Conservation (phyloP, 1,140 invertebrate species). For the Trachymyrmex cornetzi region DNA sequence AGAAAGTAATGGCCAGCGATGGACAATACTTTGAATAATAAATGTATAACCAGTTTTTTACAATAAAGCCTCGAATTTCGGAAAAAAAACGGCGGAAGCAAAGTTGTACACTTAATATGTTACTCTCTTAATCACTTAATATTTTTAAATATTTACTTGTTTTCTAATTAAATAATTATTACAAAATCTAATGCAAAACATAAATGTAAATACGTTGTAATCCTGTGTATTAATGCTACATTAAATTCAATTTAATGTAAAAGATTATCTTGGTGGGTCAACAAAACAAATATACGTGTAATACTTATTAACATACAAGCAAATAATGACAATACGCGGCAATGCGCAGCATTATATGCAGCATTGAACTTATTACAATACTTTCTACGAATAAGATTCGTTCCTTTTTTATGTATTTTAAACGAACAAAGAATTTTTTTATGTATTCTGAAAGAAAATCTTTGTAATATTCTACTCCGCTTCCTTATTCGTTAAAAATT, state of each 20-base stretch:
- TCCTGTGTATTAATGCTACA: conserved; percentile 27
- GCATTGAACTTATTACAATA: not conserved
- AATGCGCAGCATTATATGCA: not conserved
- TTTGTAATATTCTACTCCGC: not conserved
- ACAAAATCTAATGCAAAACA: not conserved
- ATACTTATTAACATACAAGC: not conserved
- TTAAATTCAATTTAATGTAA: conserved; percentile 34
- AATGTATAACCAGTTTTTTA: too few species aligned
- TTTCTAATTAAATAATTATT: not conserved
- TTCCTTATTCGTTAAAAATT: conserved; percentile 19
- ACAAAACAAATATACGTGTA: conserved; percentile 12
- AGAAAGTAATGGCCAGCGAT: too few species aligned
- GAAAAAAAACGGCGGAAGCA: too few species aligned
- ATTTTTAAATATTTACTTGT: not conserved
- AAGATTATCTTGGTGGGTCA: not conserved
- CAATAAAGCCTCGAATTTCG: too few species aligned
- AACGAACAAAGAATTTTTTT: not conserved
- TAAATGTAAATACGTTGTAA: not conserved
- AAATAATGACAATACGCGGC: not conserved
- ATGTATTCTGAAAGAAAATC: not conserved
- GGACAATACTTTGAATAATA: too few species aligned
- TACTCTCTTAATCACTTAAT: not conserved
- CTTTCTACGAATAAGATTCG: too few species aligned
- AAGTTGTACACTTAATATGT: too few species aligned
- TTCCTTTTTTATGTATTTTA: not conserved